phyloP scores from a whole-genome alignment of 2,113 vertebrate species.

The Ailuropoda melanoleuca region DNA sequence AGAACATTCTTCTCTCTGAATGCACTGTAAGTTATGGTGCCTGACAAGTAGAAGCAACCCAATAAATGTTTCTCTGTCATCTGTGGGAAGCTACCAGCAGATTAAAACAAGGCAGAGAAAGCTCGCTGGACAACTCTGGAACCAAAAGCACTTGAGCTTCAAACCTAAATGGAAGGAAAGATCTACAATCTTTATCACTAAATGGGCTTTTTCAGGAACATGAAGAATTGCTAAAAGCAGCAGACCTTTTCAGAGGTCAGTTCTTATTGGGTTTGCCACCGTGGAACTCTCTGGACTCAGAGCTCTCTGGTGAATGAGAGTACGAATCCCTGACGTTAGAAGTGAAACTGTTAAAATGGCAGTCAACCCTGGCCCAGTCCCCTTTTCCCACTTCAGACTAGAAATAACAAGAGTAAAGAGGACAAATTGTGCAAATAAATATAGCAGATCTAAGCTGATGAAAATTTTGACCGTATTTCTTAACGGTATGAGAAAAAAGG shows the following conservation, averaged over 20 bases:
- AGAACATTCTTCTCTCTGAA: conserved; percentile 51
- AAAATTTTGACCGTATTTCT: not conserved
- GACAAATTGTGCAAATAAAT: not conserved
- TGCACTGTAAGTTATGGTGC: conserved; percentile 47
- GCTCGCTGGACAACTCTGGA: not conserved
- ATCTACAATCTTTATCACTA: not conserved
- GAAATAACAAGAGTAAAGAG: not conserved
- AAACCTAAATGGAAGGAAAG: conserved; percentile 47
- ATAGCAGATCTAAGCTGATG: not conserved
- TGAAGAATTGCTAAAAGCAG: not conserved
- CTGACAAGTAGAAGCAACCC: conserved; percentile 42
- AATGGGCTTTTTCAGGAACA: conserved; percentile 3
- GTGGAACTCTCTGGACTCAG: not conserved
- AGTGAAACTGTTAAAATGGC: not conserved
- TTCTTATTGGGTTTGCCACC: not conserved
- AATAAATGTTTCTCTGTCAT: conserved; percentile 41
- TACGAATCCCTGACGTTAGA: not conserved
- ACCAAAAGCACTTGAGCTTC: conserved; percentile 56
- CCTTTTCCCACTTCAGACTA: not conserved
- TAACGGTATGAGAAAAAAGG: not conserved
- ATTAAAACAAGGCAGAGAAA: not conserved
- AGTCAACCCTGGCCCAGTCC: not conserved
- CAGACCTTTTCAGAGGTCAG: not conserved
- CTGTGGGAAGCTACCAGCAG: conserved; percentile 25
- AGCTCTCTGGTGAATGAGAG: not conserved